Conservation (phyloP, 2,797 vertebrate genomes). For the Masticophis lateralis region DNA sequence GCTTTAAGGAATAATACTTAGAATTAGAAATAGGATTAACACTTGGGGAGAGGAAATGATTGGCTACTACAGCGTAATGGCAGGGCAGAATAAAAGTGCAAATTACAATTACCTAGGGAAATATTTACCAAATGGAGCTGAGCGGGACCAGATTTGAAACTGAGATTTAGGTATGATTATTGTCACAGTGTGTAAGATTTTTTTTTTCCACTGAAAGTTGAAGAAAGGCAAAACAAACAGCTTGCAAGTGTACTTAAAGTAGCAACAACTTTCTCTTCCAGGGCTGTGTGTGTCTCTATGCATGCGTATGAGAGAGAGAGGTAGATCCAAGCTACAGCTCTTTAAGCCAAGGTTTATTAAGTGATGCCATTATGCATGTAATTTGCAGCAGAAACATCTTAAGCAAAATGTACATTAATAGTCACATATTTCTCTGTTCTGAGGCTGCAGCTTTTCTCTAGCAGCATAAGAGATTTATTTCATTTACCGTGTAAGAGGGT, state of each 20-base stretch:
- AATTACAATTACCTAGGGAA: not conserved
- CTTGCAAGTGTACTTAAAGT: not conserved
- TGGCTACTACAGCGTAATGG: not conserved
- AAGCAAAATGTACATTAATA: slow-evolving; percentile 8
- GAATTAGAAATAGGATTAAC: not conserved
- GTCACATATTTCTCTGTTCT: slow-evolving; percentile 17
- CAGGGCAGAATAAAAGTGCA: not conserved
- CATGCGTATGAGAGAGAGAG: not conserved
- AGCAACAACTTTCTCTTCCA: not conserved
- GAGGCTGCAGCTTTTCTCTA: not conserved
- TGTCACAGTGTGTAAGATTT: not conserved
- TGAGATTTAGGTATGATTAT: not conserved
- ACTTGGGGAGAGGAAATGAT: not conserved
- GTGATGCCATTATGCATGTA: not conserved
- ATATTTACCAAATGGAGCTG: not conserved
- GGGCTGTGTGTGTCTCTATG: not conserved
- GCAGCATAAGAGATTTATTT: not conserved
- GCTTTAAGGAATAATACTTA: not conserved
- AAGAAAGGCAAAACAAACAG: not conserved
- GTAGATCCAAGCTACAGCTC: slow-evolving; percentile 7
- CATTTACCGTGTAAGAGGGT: slow-evolving; percentile 57
- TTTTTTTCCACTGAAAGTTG: not conserved
- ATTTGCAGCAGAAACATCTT: slow-evolving; percentile 14
- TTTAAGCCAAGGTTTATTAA: slow-evolving; percentile 3
- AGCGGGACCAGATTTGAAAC: not conserved